Evolutionary conservation across 2,888 invertebrate species (phyloP).

Genomic region (Brachynemurus nebulosus): DNA sequence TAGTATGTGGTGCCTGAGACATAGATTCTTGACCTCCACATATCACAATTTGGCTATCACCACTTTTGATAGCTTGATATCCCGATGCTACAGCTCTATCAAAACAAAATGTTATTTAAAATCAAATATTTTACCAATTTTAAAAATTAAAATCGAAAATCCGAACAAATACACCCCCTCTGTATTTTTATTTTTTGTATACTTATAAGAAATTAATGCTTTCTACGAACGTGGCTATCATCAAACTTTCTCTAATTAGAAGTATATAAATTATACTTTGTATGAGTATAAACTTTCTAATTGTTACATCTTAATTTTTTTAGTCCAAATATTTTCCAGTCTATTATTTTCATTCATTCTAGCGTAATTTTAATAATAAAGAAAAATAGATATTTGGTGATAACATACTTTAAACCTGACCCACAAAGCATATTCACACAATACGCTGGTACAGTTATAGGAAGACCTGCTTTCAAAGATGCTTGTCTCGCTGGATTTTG

Average conservation of each 20-base stretch:
- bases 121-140: too few species aligned
- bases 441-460: slow-evolving; percentile 52
- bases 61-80: slow-evolving; percentile 49
- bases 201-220: background rate
- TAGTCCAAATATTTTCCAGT: too few species aligned
- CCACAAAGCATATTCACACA: slow-evolving; percentile 69
- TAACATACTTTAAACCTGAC: slow-evolving; percentile 62
- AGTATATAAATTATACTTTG: too few species aligned
- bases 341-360: too few species aligned
- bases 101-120: slow-evolving; percentile 10
- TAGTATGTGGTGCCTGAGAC: slow-evolving; percentile 58
- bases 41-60: slow-evolving; percentile 52
- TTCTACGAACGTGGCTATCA: too few species aligned
- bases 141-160: slow-evolving; percentile 2
- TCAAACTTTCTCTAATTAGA: too few species aligned
- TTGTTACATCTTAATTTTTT: too few species aligned
- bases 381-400: too few species aligned
- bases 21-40: slow-evolving; percentile 76
- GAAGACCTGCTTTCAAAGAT: slow-evolving; percentile 55
- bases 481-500: slow-evolving; percentile 77
- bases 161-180: too few species aligned
- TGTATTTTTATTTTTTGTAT: background rate
- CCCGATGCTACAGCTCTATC: slow-evolving; percentile 49
- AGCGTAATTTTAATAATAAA: too few species aligned
- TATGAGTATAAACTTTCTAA: too few species aligned